Percentiles rank a stretch among this genome's conserved stretches.
These are phyloP conservation scores for Ciconia stormi DNA, from an alignment of 2,113 vertebrate species.

Conservation along the genomic window DNA sequence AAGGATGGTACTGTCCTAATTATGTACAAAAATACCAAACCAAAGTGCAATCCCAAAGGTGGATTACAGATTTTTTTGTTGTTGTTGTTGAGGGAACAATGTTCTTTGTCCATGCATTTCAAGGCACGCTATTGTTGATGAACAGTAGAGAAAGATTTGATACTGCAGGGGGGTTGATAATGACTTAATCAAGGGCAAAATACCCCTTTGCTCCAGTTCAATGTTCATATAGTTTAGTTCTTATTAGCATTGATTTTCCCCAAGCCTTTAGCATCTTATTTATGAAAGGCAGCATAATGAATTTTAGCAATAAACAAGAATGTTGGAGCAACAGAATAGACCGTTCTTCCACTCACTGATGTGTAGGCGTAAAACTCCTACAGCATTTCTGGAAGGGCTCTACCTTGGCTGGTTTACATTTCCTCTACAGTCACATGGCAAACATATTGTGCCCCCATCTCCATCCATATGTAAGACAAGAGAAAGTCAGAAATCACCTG, in stretches of 20 bases:
- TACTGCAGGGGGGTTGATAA: background rate
- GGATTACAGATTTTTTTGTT: background rate
- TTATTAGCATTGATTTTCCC: conserved; percentile 15
- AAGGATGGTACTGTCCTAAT: background rate
- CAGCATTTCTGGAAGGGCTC: background rate
- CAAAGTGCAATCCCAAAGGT: background rate
- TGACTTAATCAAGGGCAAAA: conserved; percentile 17
- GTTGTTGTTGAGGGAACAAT: background rate
- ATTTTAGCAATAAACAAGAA: background rate
- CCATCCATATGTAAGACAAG: background rate
- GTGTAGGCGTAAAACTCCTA: background rate
- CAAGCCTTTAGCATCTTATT: background rate
- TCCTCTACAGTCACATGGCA: background rate
- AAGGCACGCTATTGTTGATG: background rate
- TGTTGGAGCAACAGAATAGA: background rate
- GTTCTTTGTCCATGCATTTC: background rate
- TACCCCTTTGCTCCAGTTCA: background rate
- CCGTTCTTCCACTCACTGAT: background rate
- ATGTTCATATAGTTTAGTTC: background rate
- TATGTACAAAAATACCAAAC: background rate
- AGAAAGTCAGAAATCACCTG: background rate
- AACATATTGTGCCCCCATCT: background rate
- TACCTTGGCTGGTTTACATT: background rate
- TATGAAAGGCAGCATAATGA: conserved; percentile 2
- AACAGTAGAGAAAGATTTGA: background rate